Conservation (phyloP, 2,797 vertebrate genomes). For the Cuculus canorus region DNA sequence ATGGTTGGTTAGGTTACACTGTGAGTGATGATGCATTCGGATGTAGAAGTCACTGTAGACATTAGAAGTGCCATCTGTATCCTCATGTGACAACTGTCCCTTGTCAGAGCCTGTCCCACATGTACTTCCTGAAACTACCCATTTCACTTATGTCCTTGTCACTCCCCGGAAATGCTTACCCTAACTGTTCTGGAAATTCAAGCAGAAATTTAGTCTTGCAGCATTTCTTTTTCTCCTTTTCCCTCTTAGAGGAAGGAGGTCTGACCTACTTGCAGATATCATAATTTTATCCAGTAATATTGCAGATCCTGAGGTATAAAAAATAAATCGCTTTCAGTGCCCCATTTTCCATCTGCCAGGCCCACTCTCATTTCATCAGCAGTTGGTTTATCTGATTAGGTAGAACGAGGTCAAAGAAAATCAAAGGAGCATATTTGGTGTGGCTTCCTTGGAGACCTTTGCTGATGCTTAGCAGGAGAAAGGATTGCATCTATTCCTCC, state of each 20-base stretch:
- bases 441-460: background rate
- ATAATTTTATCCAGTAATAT: background rate
- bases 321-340: background rate
- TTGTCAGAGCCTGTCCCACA: background rate
- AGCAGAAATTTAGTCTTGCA: background rate
- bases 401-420: background rate
- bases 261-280: background rate
- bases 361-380: background rate
- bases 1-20: background rate
- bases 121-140: background rate
- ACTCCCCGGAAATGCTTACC: background rate
- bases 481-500: background rate
- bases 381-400: background rate
- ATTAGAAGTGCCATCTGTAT: conserved; percentile 16
- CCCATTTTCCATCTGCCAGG: background rate
- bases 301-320: background rate
- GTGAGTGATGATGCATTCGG: background rate
- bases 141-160: background rate
- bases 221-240: background rate
- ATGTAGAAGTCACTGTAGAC: background rate
- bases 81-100: background rate
- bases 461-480: background rate
- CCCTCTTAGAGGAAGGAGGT: background rate
- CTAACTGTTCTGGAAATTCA: background rate
- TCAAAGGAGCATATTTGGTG: background rate